Evolutionary conservation across 2,797 vertebrate species (phyloP).

Genomic region (Austrolebias charrua): DNA sequence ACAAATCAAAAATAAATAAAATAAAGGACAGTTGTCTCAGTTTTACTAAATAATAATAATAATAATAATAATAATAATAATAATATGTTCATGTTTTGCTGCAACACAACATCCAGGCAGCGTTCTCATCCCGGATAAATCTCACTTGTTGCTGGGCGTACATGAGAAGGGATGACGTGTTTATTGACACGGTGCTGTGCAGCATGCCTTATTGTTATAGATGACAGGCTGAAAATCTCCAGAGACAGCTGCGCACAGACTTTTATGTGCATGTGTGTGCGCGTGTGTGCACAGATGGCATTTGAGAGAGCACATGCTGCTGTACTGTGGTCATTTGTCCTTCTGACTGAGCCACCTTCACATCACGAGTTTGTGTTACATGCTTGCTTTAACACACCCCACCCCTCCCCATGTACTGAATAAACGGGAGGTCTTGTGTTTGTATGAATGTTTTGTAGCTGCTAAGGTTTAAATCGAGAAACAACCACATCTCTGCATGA

Average conservation of each 20-base stretch:
- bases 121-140: neutral
- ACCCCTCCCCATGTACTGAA: neutral
- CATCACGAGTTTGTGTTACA: neutral
- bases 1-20: no score
- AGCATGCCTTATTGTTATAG: slow-evolving; percentile 28
- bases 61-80: no score
- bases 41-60: no score
- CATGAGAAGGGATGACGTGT: slow-evolving; percentile 25
- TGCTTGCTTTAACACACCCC: neutral
- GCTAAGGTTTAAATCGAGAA: no score
- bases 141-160: slow-evolving; percentile 10
- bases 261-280: no score
- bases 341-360: neutral
- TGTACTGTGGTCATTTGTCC: neutral
- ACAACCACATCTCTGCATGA: no score
- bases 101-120: slow-evolving; percentile 8
- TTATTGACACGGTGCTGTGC: slow-evolving; percentile 15
- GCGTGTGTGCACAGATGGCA: slow-evolving; percentile 8
- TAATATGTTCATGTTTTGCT: neutral
- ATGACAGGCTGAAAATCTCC: slow-evolving; percentile 35
- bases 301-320: slow-evolving; percentile 20
- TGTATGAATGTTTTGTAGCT: neutral
- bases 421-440: no score
- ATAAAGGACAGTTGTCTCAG: no score
- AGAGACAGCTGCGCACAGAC: slow-evolving; percentile 66